phyloP scores from a whole-genome alignment of 2,797 vertebrate species.

The Alcedo quadribrachys region DNA sequence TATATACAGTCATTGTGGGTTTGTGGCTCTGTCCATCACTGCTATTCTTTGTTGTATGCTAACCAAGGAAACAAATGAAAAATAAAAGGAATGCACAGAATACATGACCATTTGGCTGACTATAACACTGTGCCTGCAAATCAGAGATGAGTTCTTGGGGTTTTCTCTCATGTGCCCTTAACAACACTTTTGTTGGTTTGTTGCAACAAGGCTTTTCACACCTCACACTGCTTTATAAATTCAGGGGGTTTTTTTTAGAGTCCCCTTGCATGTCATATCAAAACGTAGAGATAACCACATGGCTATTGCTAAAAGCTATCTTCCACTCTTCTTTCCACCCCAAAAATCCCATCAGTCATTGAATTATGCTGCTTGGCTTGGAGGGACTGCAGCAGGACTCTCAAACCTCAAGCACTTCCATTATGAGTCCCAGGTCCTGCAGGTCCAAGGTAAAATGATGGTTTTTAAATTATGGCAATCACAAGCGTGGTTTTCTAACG shows the following conservation, averaged over 20 bases:
- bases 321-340: not conserved
- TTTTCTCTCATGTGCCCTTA: not conserved
- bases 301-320: not conserved
- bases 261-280: not conserved
- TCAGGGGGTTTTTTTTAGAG: not conserved
- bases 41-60: conserved; percentile 17
- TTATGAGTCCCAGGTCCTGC: not conserved
- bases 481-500: not conserved
- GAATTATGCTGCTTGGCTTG: not conserved
- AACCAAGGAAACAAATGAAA: conserved; percentile 65
- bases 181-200: not conserved
- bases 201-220: not conserved
- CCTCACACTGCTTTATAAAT: not conserved
- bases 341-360: not conserved
- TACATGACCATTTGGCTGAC: conserved; percentile 24
- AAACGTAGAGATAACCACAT: not conserved
- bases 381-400: not conserved
- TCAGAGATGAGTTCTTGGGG: not conserved
- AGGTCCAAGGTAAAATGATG: not conserved
- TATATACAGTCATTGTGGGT: conserved; percentile 49
- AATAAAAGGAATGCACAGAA: conserved; percentile 44
- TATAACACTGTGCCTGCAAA: not conserved
- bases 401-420: not conserved
- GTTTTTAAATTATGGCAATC: not conserved
- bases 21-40: conserved; percentile 51